phyloP scores from a whole-genome alignment of 2,888 invertebrate species.

The Ischnus inquisitorius region DNA sequence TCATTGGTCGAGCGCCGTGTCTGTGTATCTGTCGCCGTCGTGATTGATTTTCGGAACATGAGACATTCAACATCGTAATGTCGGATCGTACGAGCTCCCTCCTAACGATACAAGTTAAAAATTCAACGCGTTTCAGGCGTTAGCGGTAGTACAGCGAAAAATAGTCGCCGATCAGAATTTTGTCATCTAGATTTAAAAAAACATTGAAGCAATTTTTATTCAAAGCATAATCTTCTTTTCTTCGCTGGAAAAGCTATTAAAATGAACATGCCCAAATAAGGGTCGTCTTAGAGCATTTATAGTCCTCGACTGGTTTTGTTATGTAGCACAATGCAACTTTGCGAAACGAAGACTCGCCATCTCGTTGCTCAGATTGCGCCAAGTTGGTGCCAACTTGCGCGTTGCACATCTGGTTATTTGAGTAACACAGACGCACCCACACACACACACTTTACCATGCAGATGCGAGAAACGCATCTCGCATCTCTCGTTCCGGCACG shows the following conservation, averaged over 20 bases:
- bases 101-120: not conserved
- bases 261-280: not conserved
- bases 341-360: not conserved
- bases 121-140: not conserved
- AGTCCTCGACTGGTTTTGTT: not conserved
- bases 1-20: slow-evolving; percentile 49
- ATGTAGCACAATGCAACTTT: not conserved
- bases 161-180: not conserved
- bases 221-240: too few relatives aligned
- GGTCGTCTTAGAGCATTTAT: not conserved
- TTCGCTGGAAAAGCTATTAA: too few relatives aligned
- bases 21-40: slow-evolving; percentile 18
- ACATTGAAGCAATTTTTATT: not conserved
- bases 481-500: slow-evolving; percentile 22
- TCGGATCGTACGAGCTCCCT: not conserved
- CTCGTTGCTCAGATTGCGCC: not conserved
- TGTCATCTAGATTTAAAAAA: not conserved
- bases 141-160: not conserved
- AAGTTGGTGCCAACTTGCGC: not conserved
- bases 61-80: slow-evolving; percentile 15
- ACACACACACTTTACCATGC: not conserved
- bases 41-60: slow-evolving; percentile 55
- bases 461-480: slow-evolving; percentile 26
- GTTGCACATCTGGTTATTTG: slow-evolving; percentile 45
- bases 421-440: not conserved